phyloP scores from a whole-genome alignment of 2,113 vertebrate genomes.

The Sceloporus undulatus region DNA sequence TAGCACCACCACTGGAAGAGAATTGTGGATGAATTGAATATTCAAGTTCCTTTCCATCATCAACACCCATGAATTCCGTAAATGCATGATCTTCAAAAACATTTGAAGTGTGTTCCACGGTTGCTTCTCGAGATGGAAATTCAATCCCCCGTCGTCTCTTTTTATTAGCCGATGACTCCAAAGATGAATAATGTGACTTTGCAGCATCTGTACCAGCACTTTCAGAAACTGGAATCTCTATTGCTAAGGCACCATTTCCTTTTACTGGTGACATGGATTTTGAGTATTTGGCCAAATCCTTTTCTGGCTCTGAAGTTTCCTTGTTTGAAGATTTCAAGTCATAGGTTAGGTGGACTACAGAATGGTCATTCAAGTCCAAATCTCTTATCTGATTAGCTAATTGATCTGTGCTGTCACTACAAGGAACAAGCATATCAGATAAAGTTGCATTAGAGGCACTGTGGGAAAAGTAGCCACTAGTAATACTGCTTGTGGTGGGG shows the following conservation, averaged over 20 bases:
- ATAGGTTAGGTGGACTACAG: constrained; percentile 46
- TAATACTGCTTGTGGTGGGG: constrained; percentile 95
- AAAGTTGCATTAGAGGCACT: constrained; percentile 95
- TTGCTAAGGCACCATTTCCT: constrained; percentile 83
- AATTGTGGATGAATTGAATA: constrained; percentile 68
- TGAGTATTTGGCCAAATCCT: constrained; percentile 68
- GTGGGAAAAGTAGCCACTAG: constrained; percentile 97
- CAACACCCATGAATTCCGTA: constrained; percentile 94
- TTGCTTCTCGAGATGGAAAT: constrained; percentile 71
- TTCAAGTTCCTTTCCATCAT: constrained; percentile 85
- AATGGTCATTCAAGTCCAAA: constrained; percentile 70
- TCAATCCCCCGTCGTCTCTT: constrained; percentile 40
- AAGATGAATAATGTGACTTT: constrained; percentile 51
- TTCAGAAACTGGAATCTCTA: constrained; percentile 67
- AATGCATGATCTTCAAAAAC: constrained; percentile 85
- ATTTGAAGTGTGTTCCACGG: constrained; percentile 70
- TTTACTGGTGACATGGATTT: constrained; percentile 54
- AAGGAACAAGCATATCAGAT: constrained; percentile 90
- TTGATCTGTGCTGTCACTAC: constrained; percentile 93
- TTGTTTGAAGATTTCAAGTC: constrained; percentile 70
- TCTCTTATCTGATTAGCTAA: constrained; percentile 78
- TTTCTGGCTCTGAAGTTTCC: constrained; percentile 77
- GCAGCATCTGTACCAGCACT: constrained; percentile 56
- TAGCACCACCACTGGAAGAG: constrained; percentile 56
- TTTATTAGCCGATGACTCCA: constrained; percentile 57